Percentiles rank a stretch among this genome's conserved stretches.
Evolutionary conservation across 2,888 invertebrate species (phyloP).

Genomic region (Tenthredo scrophulariae): DNA sequence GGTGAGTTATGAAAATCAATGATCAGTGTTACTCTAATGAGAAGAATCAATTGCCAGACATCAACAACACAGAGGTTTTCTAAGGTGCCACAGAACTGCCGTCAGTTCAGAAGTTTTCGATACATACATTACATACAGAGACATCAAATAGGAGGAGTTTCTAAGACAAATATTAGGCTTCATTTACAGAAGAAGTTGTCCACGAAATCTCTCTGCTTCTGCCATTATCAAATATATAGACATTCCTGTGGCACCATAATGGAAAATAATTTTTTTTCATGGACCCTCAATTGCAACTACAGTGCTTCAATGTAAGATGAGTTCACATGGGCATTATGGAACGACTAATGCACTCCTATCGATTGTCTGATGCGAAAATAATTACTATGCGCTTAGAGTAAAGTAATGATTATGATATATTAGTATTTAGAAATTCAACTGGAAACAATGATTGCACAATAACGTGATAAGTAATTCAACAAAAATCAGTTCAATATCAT

Average conservation of each 20-base stretch:
- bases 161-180: no score
- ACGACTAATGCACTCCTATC: conserved; percentile 40
- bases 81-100: no score
- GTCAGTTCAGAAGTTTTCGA: no score
- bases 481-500: conserved; percentile 9
- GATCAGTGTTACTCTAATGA: not conserved
- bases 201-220: not conserved
- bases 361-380: conserved; percentile 56
- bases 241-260: not conserved
- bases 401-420: conserved; percentile 34
- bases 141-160: no score
- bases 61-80: not conserved
- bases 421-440: conserved; percentile 50
- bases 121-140: no score
- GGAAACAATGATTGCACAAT: conserved; percentile 21
- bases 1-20: conserved; percentile 1
- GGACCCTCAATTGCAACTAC: conserved; percentile 39
- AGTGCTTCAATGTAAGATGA: conserved; percentile 44
- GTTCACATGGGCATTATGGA: not conserved
- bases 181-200: no score
- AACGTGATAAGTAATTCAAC: not conserved
- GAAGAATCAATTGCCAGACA: conserved; percentile 35
- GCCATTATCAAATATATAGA: not conserved
- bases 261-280: conserved; percentile 15
- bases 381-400: conserved; percentile 31